Percentiles rank a stretch among this genome's conserved stretches.
Evolutionary conservation across 2,113 vertebrate genomes (phyloP).

Genomic region (Aegotheles bennettii): DNA sequence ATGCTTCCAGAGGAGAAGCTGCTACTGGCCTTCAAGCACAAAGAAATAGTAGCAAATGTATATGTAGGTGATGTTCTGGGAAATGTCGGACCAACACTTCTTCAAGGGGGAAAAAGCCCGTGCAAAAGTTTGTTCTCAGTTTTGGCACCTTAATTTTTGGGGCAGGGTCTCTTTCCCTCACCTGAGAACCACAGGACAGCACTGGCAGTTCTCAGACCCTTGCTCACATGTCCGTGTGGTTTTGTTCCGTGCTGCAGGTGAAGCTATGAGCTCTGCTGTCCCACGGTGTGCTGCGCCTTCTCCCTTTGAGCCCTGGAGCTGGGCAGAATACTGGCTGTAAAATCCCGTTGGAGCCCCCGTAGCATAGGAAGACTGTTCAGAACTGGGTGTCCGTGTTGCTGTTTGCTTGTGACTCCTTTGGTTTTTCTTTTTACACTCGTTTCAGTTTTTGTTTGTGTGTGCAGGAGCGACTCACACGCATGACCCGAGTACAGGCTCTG

Average conservation of each 20-base stretch:
- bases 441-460: background rate
- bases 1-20: background rate
- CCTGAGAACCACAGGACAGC: fast-evolving
- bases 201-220: background rate
- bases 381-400: background rate
- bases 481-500: conserved; percentile 23
- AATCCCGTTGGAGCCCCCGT: background rate
- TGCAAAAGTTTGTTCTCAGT: background rate
- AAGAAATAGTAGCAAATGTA: background rate
- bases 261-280: background rate
- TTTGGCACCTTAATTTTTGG: background rate
- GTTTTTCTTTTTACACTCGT: background rate
- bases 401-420: background rate
- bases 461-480: background rate
- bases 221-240: background rate
- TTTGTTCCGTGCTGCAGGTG: background rate
- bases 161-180: background rate
- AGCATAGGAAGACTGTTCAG: background rate
- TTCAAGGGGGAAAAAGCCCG: background rate
- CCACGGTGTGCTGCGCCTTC: background rate
- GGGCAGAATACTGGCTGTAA: background rate
- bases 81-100: background rate
- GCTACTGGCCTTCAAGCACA: background rate
- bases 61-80: background rate
- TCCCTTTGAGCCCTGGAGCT: background rate